These are phyloP conservation scores for Misgurnus mizolepis DNA, from an alignment of 2,113 vertebrate genomes.

Conservation along the genomic window DNA sequence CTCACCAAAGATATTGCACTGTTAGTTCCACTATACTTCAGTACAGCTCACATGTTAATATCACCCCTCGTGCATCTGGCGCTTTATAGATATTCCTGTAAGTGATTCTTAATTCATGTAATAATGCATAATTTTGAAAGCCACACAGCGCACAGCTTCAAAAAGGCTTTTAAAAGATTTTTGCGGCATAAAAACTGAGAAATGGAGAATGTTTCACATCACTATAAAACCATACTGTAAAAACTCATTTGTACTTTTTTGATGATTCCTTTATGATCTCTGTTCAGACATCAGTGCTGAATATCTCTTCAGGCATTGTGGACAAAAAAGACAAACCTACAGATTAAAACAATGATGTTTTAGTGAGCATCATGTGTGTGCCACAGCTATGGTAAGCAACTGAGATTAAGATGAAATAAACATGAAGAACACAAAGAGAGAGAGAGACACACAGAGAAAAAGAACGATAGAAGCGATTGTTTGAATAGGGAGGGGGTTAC, in stretches of 20 bases:
- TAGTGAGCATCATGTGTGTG: conserved; percentile 18
- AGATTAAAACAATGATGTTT: conserved; percentile 30
- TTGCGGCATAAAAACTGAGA: not conserved
- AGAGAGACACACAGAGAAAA: conserved; percentile 11
- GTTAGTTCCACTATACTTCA: not conserved
- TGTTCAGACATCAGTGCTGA: conserved; percentile 46
- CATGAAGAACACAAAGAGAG: not conserved
- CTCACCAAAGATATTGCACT: no score
- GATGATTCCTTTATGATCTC: conserved; percentile 21
- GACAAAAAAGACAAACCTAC: conserved; percentile 49
- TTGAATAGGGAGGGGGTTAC: conserved; percentile 64
- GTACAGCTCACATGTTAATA: not conserved
- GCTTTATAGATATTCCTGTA: not conserved
- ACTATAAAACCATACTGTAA: not conserved
- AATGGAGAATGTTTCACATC: not conserved
- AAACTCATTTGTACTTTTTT: not conserved
- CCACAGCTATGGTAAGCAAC: not conserved
- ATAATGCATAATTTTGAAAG: not conserved
- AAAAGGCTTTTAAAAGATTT: not conserved
- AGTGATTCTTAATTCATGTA: not conserved
- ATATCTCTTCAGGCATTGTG: conserved; percentile 39
- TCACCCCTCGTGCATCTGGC: not conserved
- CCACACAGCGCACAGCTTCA: not conserved
- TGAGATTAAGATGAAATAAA: not conserved
- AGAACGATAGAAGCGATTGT: conserved; percentile 50